A percentile compares a stretch with the other conserved stretches of the same genome.
Evolutionary conservation across 2,888 invertebrate genomes (phyloP).

Genomic region (Catocala nupta): DNA sequence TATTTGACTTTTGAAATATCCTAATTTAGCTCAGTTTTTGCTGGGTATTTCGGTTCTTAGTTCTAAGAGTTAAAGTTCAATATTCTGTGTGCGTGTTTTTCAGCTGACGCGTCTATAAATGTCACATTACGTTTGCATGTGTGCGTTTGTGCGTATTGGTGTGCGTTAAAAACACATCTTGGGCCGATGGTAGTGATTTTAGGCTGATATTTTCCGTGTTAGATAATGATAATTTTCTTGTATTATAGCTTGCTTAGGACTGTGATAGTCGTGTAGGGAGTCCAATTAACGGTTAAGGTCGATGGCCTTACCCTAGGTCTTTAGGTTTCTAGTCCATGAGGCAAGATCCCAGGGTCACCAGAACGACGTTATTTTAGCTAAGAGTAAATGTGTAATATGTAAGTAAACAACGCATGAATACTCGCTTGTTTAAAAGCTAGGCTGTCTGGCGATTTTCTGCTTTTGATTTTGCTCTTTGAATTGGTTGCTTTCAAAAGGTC

Average conservation of each 20-base stretch:
- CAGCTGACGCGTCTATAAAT: constrained; percentile 84
- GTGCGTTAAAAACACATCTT: constrained; percentile 81
- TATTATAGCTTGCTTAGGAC: constrained; percentile 7
- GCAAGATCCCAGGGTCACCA: too few species aligned
- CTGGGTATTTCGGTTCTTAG: constrained; percentile 58
- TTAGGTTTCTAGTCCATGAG: too few species aligned
- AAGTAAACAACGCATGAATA: too few species aligned
- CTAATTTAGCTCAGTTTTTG: constrained; percentile 71
- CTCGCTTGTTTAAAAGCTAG: too few species aligned
- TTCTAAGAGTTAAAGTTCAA: constrained; percentile 45
- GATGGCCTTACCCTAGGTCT: too few species aligned
- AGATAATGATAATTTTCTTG: constrained; percentile 57
- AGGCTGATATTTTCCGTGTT: constrained; percentile 69
- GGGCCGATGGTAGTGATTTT: constrained; percentile 68
- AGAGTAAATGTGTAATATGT: too few species aligned
- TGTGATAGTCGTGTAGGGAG: too few species aligned
- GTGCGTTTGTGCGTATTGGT: constrained; percentile 64
- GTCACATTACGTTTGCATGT: constrained; percentile 65
- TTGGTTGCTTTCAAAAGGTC: too few species aligned
- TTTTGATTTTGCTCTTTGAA: too few species aligned
- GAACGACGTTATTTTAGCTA: too few species aligned
- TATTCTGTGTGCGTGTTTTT: constrained; percentile 63
- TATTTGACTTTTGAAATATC: constrained; percentile 83
- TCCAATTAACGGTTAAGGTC: too few species aligned
- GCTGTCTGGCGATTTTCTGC: too few species aligned